Evolutionary conservation across 2,113 vertebrate genomes (phyloP).

Genomic region (Rhegmatorhina hoffmannsi): DNA sequence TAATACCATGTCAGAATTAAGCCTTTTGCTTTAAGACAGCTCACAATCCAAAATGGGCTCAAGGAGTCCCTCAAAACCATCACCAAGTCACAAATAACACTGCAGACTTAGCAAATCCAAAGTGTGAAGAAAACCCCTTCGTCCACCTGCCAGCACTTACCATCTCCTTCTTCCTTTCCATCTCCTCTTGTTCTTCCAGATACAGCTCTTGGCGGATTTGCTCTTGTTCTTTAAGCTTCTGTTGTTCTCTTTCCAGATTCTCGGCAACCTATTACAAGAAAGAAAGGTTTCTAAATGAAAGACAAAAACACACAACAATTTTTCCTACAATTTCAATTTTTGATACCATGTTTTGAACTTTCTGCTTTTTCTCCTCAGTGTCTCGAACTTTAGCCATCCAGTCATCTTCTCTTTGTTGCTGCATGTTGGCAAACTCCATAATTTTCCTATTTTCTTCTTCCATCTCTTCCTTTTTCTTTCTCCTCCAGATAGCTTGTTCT

Average conservation of each 20-base stretch:
- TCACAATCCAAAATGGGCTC: background rate
- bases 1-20: background rate
- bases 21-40: background rate
- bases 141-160: slow-evolving; percentile 71
- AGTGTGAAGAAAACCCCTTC: fast-evolving
- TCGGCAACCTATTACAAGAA: slow-evolving; percentile 73
- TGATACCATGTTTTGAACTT: slow-evolving; percentile 81
- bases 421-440: slow-evolving; percentile 80
- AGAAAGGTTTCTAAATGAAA: background rate
- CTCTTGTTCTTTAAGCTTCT: slow-evolving; percentile 84
- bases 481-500: slow-evolving; percentile 83
- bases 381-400: slow-evolving; percentile 78
- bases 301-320: background rate
- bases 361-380: slow-evolving; percentile 81
- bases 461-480: slow-evolving; percentile 84
- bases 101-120: background rate
- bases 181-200: slow-evolving; percentile 84
- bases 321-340: background rate
- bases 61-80: background rate
- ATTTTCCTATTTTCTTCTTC: slow-evolving; percentile 92
- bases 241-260: slow-evolving; percentile 76
- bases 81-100: background rate
- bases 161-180: slow-evolving; percentile 74
- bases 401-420: slow-evolving; percentile 78
- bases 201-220: slow-evolving; percentile 83